These are phyloP conservation scores for Halictus quadricinctus DNA, from an alignment of 2,888 invertebrate species.

Conservation along the genomic window DNA sequence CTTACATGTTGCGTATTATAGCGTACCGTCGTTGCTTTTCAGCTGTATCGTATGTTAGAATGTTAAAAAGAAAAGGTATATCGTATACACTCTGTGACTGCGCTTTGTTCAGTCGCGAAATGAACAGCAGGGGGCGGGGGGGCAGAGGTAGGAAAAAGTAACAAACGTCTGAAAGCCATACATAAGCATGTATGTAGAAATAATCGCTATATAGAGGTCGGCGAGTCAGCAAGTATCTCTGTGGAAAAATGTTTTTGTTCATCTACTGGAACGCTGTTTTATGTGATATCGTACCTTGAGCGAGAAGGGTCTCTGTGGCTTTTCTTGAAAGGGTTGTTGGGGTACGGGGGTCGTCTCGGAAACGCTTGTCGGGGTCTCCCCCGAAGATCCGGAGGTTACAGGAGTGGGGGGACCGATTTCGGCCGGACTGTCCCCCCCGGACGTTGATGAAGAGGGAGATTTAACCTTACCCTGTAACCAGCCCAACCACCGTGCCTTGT, in stretches of 20 bases:
- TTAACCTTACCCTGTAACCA: constrained; percentile 83
- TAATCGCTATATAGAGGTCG: constrained; percentile 48
- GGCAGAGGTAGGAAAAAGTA: constrained; percentile 10
- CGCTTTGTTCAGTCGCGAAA: constrained; percentile 36
- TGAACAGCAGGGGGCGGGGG: constrained; percentile 19
- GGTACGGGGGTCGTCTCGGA: constrained; percentile 75
- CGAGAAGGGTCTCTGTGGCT: constrained; percentile 85
- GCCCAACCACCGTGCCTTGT: constrained; percentile 80
- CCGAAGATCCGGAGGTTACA: constrained; percentile 78
- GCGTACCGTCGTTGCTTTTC: constrained; percentile 36
- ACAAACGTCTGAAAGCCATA: constrained; percentile 63
- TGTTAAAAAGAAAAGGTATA: constrained; percentile 33
- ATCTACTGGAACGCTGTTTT: constrained; percentile 49
- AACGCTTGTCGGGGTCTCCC: constrained; percentile 76
- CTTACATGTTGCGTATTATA: constrained; percentile 44
- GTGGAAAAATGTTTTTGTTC: constrained; percentile 21
- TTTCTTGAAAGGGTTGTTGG: constrained; percentile 81
- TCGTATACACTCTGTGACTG: constrained; percentile 29
- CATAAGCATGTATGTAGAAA: constrained; percentile 60
- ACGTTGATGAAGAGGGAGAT: constrained; percentile 82
- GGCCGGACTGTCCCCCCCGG: constrained; percentile 81
- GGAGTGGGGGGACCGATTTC: constrained; percentile 79
- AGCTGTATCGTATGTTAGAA: constrained; percentile 44
- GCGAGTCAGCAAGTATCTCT: constrained; percentile 40
- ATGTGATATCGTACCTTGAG: constrained; percentile 83